These are phyloP conservation scores for Danio albolineatus DNA, from an alignment of 2,797 vertebrate genomes.

Conservation along the genomic window DNA sequence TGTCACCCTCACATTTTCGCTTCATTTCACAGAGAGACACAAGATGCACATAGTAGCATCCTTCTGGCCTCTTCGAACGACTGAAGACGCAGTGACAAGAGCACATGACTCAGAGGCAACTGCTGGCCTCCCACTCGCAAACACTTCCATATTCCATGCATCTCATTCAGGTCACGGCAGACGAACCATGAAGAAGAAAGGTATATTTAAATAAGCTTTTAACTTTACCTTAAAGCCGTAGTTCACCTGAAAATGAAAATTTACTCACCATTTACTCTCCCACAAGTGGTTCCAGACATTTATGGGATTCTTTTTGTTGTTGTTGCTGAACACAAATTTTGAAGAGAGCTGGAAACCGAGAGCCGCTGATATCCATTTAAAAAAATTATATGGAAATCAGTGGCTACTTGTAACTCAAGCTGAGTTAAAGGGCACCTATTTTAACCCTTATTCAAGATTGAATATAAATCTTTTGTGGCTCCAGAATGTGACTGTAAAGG, in stretches of 20 bases:
- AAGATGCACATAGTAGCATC: conserved; percentile 30
- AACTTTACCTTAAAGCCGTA: background rate
- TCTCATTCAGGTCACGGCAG: conserved; percentile 46
- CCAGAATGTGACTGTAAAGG: no score
- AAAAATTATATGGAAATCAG: no score
- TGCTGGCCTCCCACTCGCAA: conserved; percentile 25
- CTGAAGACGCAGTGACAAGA: conserved; percentile 8
- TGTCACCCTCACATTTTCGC: conserved; percentile 24
- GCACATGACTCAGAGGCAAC: conserved; percentile 39
- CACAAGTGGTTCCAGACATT: no score
- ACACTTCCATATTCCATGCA: conserved; percentile 10
- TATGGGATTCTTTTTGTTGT: background rate
- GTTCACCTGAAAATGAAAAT: no score
- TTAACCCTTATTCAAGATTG: no score
- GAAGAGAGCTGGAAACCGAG: background rate
- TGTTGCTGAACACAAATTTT: no score
- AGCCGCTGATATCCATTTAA: no score
- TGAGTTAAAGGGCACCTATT: no score
- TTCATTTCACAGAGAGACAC: conserved; percentile 41
- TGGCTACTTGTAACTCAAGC: no score
- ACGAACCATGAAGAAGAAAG: conserved; percentile 38
- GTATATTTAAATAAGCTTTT: background rate
- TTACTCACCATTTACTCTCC: no score
- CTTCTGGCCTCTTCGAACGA: conserved; percentile 25
- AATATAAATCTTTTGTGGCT: no score